Base-by-base conservation (phyloP, 35 echinoderm and acorn worm species). In the Patiria miniata region DNA sequence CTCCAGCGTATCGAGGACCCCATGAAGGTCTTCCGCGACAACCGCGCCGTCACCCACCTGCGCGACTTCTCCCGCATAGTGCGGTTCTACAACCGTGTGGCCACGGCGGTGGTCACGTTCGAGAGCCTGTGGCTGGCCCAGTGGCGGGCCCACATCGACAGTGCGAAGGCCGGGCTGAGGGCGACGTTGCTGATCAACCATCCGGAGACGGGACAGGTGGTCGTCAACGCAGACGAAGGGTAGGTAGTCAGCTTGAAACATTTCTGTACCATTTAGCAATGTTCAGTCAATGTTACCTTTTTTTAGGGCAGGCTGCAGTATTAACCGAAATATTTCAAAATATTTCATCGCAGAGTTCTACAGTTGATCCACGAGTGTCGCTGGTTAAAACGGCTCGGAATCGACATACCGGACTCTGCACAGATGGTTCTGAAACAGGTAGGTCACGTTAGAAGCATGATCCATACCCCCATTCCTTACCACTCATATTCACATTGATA, bases 181-280 rank as follows among this genome's bases (percentile, higher is more conserved):
- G 93, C 93, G 1, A 91, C 96, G 17, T 60, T 99, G 54, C 79
- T 99, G 0, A 86, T 93, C 5, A 52, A 65, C 2, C 88, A 99
- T 85, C 96, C 93, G 3, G 90, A 94, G 36, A 99, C 92, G 0
- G 86, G 86, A 55, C 68, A 89, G 36, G 82, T 99, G 18, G 87
- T 99, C 9, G 96, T 99, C 83, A 99, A 99, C 79, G 96, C 93
- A 32, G 96, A 99, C 84, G 96, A 99, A 21, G 94, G 92, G 96
- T 99, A 34, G 80, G 88, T 73, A 47, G n/a, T n/a, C 8, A 4
- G 1, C 23, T 32, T 73, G 6, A 21, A 61, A 21, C 58, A 16
- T 61, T 61, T 61, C 6, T 21, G 0, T 61, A 61, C 12, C 42
- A 47, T 47, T 47, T 47, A 47, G 42, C n/a, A n/a, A n/a, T n/a